Base-by-base conservation (phyloP, 2,888 invertebrate species). In the Parnassius orleans region DNA sequence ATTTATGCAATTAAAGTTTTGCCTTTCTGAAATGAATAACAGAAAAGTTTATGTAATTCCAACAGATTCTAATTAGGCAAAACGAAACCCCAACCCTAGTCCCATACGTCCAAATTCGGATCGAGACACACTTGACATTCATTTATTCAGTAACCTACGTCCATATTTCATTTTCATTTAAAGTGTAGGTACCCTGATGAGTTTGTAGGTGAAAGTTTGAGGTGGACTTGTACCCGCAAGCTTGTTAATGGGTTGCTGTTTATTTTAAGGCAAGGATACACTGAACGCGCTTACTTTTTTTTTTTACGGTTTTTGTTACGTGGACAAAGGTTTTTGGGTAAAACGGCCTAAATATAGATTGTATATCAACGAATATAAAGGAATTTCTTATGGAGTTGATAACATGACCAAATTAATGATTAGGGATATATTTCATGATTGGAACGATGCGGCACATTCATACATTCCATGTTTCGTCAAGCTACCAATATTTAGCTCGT, bases 141-240 rank as follows among this genome's bases (percentile, higher is more conserved):
- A 12, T n/a, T 48, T 15, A 54, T 44, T 10, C 43, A 3, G 10
- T 54, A 15, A 43, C 41, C 48, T 33, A 57, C 41, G 57, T 50
- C 7, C 14, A 19, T 43, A 42, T 50, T 51, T 51, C 51, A 51
- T 50, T 57, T 50, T 50, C 19, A 57, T 58, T 50, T 52, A 43
- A 19, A 43, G 52, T 12, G 12, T 42, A n/a, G n/a, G n/a, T n/a
- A 44, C 12, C 43, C 44, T 10, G 43, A 9, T 42, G 15, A n/a
- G 10, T 33, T 19, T n/a, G 48, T 2, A 19, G 42, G 48, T 41
- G 42, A 12, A 47, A 33, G 41, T 57, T 48, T 44, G 54, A 44
- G 43, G 54, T 54, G 15, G 44, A 15, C 43, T 43, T 11, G 41
- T 41, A n/a, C 48, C 33, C 41, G 24, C n/a, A 15, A 15, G 55